Evolutionary conservation across 2,797 vertebrate species (phyloP), one percentile per base, ranked within the genome.

Genomic region (Chloroceryle amazona): DNA sequence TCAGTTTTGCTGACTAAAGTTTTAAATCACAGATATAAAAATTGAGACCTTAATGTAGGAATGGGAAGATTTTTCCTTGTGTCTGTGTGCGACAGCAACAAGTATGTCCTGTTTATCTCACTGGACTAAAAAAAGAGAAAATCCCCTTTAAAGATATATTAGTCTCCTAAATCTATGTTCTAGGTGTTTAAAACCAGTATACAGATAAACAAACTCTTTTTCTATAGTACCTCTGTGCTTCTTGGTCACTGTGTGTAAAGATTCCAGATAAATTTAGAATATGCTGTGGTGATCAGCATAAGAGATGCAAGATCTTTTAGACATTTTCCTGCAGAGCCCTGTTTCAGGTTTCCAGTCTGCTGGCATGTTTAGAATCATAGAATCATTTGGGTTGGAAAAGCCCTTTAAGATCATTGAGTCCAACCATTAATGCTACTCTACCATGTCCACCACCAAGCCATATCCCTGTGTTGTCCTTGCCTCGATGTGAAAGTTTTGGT

Each of bases 251-350:
- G 4, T 49, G 7, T 74, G 15, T 60, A 31, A 75, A 68, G 20
- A 68, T 61, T 75, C 18, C 11, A 26, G 6, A 0, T 46, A 47
- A 81, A 16, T 82, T 63, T 61, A 87, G 42, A 81, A 73, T 61
- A n/a, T 65, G 31, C 41, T 49, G 44, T 31, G 52, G 10, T 79
- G 13, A 14, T 85, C 21, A 35, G 37, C 21, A 8, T n/a, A 22
- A 39, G 49, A 39, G 9, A n/a, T 42, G 6, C 21, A 61, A 10
- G 37, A 9, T 74, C 58, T 57, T 39, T 70, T 67, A 37, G 15
- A 19, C 0, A 0, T 65, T 80, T 82, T 11, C 19, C 18, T 52
- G 10, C 2, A 1, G 25, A 72, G 35, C 19, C 28, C 4, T 17
- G 33, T 65, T 60, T 75, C 3, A 3, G 10, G 5, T 65, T 94